Base-by-base conservation (phyloP, 2,888 invertebrate species). In the Athrips mouffetella region DNA sequence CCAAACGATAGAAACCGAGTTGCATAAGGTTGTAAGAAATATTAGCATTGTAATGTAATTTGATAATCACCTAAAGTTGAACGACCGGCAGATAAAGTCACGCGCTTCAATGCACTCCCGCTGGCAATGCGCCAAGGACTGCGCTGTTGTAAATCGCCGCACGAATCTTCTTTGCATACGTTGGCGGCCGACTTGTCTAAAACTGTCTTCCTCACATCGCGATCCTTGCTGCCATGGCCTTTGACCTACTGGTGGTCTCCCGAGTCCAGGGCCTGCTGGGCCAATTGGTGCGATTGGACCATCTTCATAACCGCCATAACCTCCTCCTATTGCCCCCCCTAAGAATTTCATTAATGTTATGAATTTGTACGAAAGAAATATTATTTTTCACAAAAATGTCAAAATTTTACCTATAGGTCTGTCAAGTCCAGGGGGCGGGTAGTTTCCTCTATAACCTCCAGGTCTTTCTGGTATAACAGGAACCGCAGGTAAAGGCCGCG, bases 21-120 rank as follows among this genome's bases (percentile, higher is more conserved):
- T 16, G 13, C 16, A 3, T 7, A 31, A 13, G 33, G 16, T 33
- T 5, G 15, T 13, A 16, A 8, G 8, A 16, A 3, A 1, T 27
- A 27, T 2, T 15, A 16, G 33, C 11, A 13, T 16, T 11, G n/a
- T n/a, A 21, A 45, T 31, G 11, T 2, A 31, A 45, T 29, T 15
- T 35, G 42, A 29, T 53, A 54, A 51, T 56, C 81, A 94, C 92
- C 94, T 93, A 81, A 91, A 96, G 83, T 96, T 96, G 80, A 97
- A 97, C 27, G 96, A 94, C 71, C 95, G 90, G 68, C 97, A 97
- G 49, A 93, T 90, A 72, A 96, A 96, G 68, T 95, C 95, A 60
- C 94, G 90, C 23, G 93, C 92, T 65, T 95, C 95, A 33, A 93
- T 91, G 74, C 97, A 96, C 70, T 95, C 96, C 52, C 94, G 89